These are phyloP conservation scores for Sapajus apella DNA, from an alignment of 2,113 vertebrate genomes.

Conservation along the genomic window DNA sequence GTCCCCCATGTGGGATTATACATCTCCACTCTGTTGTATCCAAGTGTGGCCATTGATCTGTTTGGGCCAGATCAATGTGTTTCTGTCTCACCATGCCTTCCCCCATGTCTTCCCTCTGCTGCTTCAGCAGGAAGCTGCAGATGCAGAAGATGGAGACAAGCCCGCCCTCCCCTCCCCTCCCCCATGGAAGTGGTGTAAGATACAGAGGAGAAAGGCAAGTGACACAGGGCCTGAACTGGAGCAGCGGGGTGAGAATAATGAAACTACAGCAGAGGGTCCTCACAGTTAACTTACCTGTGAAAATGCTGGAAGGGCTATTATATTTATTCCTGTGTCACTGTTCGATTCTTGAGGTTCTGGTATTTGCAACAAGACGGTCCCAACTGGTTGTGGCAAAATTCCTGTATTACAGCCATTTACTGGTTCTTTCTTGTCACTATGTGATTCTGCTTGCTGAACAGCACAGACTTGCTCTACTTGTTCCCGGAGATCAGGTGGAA, in stretches of 20 bases:
- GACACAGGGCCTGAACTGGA: neutral
- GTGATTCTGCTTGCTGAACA: conserved; percentile 81
- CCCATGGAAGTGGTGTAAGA: fast-evolving
- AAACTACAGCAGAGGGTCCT: neutral
- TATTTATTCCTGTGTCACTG: conserved; percentile 86
- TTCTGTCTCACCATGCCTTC: neutral
- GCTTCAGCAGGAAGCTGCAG: neutral
- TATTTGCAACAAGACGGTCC: conserved; percentile 92
- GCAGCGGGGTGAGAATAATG: neutral
- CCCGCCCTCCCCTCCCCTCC: too few relatives aligned
- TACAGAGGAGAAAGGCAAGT: neutral
- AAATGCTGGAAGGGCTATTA: conserved; percentile 95
- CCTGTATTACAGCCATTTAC: conserved; percentile 79
- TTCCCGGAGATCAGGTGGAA: conserved; percentile 92
- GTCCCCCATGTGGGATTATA: neutral
- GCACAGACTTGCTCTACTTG: conserved; percentile 92
- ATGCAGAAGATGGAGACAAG: fast-evolving
- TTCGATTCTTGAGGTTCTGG: conserved; percentile 89
- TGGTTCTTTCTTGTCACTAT: conserved; percentile 76
- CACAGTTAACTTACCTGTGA: conserved; percentile 90
- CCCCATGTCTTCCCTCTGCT: neutral
- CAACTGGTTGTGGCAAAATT: conserved; percentile 81
- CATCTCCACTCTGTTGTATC: too few relatives aligned
- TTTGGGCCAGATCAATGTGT: neutral
- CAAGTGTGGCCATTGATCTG: neutral